Conservation (phyloP, 2,888 invertebrate genomes). For the Hetaerina titia region DNA sequence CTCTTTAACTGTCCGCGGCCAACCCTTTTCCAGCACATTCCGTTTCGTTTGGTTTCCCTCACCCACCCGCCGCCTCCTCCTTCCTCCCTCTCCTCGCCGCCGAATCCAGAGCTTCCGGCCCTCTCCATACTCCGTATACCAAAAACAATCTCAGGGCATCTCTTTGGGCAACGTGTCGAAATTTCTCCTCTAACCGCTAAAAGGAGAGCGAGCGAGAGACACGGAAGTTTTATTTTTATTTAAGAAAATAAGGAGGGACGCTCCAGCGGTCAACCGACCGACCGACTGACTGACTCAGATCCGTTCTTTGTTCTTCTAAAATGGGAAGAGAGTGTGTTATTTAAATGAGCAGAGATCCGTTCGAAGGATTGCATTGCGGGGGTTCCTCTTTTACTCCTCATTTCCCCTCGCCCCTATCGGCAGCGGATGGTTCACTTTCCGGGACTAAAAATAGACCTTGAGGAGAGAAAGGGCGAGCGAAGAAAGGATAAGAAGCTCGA, state of each 20-base stretch:
- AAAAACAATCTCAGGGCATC: background rate
- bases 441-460: background rate
- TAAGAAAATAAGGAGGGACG: background rate
- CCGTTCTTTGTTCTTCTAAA: constrained; percentile 1
- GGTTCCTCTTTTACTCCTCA: background rate
- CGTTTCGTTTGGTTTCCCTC: background rate
- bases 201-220: constrained; percentile 17
- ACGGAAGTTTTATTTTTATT: constrained; percentile 2
- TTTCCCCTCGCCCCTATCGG: background rate
- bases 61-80: background rate
- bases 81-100: background rate
- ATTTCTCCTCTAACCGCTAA: constrained; percentile 26
- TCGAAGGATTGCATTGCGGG: background rate
- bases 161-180: constrained; percentile 20
- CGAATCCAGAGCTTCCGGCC: background rate
- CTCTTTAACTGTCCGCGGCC: background rate
- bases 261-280: background rate
- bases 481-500: background rate
- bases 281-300: constrained; percentile 1
- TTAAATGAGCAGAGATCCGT: constrained; percentile 4
- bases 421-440: background rate
- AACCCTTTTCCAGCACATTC: background rate
- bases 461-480: background rate
- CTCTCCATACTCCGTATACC: background rate
- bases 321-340: background rate